phyloP scores from a whole-genome alignment of 2,113 vertebrate genomes.

The Oriolus oriolus region DNA sequence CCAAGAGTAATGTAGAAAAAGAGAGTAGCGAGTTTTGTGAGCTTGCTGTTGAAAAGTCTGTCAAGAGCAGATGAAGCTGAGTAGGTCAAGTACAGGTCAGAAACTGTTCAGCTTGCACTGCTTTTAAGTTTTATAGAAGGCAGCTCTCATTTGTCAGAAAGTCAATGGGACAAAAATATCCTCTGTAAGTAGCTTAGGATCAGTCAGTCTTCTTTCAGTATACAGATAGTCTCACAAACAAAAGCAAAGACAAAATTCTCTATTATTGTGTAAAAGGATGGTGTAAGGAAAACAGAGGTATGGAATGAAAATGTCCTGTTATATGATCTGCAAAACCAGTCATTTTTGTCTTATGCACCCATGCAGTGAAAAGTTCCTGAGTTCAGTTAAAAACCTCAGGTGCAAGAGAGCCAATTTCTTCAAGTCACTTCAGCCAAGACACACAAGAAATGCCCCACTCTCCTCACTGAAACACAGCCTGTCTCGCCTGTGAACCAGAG shows the following conservation, averaged over 20 bases:
- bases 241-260: not conserved
- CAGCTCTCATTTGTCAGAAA: conserved; percentile 46
- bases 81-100: conserved; percentile 64
- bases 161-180: conserved; percentile 16
- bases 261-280: not conserved
- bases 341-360: not conserved
- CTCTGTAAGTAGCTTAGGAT: not conserved
- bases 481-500: not conserved
- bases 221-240: not conserved
- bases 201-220: not conserved
- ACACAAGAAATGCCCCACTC: not conserved
- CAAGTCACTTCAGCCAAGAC: not conserved
- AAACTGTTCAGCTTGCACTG: conserved; percentile 25
- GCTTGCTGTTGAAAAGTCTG: conserved; percentile 60
- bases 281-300: not conserved
- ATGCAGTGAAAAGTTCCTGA: not conserved
- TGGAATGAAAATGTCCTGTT: not conserved
- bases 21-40: conserved; percentile 23
- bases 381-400: not conserved
- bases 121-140: conserved; percentile 65
- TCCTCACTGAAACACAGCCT: not conserved
- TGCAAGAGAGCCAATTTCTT: not conserved
- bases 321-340: not conserved
- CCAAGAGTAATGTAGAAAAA: not conserved
- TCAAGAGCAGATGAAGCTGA: conserved; percentile 58